phyloP scores from a whole-genome alignment of 2,113 vertebrate genomes.

The Embiotoca jacksoni region DNA sequence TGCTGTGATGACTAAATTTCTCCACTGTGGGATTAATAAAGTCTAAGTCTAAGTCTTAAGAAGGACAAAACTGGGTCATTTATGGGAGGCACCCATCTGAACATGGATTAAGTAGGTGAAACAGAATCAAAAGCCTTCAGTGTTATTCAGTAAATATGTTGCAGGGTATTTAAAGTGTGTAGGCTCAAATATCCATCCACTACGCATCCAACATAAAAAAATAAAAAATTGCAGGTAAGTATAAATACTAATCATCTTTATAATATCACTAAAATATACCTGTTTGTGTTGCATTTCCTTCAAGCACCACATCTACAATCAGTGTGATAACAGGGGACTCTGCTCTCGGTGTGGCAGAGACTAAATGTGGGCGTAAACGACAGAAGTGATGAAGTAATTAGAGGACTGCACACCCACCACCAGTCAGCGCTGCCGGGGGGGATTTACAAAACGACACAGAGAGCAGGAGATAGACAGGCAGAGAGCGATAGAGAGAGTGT shows the following conservation, averaged over 20 bases:
- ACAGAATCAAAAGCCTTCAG: neutral
- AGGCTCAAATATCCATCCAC: constrained; percentile 3
- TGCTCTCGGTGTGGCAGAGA: constrained; percentile 24
- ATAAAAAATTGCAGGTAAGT: constrained; percentile 16
- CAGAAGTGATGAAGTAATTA: constrained; percentile 57
- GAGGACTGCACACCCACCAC: constrained; percentile 44
- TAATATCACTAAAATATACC: constrained; percentile 9
- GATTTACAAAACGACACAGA: constrained; percentile 35
- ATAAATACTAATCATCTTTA: constrained; percentile 41
- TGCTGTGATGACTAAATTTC: too few relatives aligned
- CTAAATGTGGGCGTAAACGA: constrained; percentile 29
- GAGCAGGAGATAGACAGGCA: constrained; percentile 1
- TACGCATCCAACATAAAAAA: neutral
- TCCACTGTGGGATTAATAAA: too few relatives aligned
- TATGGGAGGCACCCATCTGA: constrained; percentile 35
- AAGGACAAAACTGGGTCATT: constrained; percentile 13
- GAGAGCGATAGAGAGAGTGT: neutral
- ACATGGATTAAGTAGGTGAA: constrained; percentile 25
- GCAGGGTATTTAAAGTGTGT: neutral
- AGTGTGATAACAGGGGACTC: constrained; percentile 17
- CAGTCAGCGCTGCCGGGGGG: constrained; percentile 27
- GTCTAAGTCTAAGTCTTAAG: too few relatives aligned
- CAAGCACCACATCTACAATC: constrained; percentile 22
- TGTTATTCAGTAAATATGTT: constrained; percentile 18
- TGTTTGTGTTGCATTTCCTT: constrained; percentile 19